phyloP scores from a whole-genome alignment of 2,888 invertebrate genomes.

The Caenorhabditis plicata region DNA sequence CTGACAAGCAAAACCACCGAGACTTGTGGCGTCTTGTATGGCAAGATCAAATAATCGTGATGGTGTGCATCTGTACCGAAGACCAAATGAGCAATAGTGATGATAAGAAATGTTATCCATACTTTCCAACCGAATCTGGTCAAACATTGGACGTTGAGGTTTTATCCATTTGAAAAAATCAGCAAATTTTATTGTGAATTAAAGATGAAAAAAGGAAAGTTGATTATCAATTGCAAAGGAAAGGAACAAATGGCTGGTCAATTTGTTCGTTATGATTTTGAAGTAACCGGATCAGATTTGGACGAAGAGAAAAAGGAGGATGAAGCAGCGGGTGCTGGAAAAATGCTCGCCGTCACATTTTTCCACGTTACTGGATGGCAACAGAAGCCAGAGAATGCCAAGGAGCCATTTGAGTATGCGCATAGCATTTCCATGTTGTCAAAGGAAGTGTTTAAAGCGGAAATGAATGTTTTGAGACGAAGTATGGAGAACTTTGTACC shows the following conservation, averaged over 20 bases:
- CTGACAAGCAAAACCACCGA: constrained; percentile 11
- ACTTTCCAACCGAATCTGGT: constrained; percentile 28
- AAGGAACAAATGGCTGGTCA: constrained; percentile 11
- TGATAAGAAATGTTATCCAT: constrained; percentile 26
- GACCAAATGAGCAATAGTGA: constrained; percentile 19
- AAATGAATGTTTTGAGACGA: constrained; percentile 9
- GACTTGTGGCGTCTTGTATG: constrained; percentile 19
- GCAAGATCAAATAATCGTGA: constrained; percentile 19
- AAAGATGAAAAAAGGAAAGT: constrained; percentile 18
- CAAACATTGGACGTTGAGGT: constrained; percentile 12
- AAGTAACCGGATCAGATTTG: background rate
- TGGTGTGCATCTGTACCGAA: constrained; percentile 17
- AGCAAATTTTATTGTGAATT: background rate
- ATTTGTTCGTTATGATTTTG: constrained; percentile 5
- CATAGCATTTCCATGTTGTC: background rate
- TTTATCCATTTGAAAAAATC: background rate
- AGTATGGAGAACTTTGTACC: constrained; percentile 23
- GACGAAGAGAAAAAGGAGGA: background rate
- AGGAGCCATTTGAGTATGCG: constrained; percentile 1
- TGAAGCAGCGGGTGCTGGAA: background rate
- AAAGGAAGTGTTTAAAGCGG: constrained; percentile 1
- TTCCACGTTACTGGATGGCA: constrained; percentile 1
- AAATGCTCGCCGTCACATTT: background rate
- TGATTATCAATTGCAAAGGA: constrained; percentile 11
- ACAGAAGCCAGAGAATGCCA: background rate